phyloP scores from a whole-genome alignment of 2,113 vertebrate genomes.

The Burhinus bistriatus region DNA sequence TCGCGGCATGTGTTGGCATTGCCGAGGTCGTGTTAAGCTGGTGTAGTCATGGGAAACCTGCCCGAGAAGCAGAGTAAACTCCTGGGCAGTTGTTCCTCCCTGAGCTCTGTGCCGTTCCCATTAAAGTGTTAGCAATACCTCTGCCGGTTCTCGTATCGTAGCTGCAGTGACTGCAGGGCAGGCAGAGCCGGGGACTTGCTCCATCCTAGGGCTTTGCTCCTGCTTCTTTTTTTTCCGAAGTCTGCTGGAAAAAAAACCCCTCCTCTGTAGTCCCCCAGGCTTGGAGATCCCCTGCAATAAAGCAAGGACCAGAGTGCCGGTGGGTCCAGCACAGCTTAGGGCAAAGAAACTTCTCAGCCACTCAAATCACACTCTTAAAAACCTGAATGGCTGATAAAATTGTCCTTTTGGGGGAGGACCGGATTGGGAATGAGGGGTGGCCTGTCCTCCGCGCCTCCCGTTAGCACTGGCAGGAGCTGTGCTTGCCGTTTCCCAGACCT shows the following conservation, averaged over 20 bases:
- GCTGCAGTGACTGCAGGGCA: not conserved
- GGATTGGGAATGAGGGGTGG: not conserved
- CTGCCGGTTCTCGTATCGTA: not conserved
- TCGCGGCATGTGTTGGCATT: fast-evolving
- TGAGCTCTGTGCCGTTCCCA: not conserved
- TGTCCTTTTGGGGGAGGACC: not conserved
- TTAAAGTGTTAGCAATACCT: not conserved
- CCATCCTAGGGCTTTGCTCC: not conserved
- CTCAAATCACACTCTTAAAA: not conserved
- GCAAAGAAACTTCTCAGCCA: not conserved
- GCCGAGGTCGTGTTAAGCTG: not conserved
- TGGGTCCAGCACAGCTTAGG: fast-evolving
- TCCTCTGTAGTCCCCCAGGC: not conserved
- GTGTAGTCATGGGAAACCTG: not conserved
- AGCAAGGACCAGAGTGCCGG: not conserved
- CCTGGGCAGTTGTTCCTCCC: not conserved
- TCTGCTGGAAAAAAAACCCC: not conserved
- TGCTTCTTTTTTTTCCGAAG: not conserved
- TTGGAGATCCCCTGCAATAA: not conserved
- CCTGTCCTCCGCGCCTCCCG: not conserved
- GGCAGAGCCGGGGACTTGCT: not conserved
- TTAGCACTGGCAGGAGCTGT: not conserved
- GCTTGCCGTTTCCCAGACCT: not conserved
- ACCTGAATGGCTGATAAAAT: not conserved
- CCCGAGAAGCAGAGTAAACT: not conserved